Conservation (phyloP, 2,888 invertebrate species). For the Anthoptus insignis region DNA sequence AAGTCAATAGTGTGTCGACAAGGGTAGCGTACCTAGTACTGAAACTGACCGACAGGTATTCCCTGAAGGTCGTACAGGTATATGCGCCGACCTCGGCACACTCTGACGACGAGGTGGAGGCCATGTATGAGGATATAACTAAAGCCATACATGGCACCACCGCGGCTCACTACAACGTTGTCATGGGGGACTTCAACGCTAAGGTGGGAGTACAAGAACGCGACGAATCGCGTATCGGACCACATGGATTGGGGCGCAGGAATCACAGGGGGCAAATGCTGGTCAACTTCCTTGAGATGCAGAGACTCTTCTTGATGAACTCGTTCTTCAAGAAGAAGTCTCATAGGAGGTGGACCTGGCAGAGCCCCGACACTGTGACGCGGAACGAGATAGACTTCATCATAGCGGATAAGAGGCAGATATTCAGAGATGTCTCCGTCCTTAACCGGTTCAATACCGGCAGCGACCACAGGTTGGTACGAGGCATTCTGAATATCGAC, state of each 20-base stretch:
- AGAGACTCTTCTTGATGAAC: too few species aligned
- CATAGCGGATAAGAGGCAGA: not conserved
- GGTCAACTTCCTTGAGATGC: too few species aligned
- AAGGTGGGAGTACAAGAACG: not conserved
- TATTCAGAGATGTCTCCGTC: too few species aligned
- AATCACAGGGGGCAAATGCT: too few species aligned
- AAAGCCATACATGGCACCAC: not conserved
- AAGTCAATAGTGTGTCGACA: not conserved
- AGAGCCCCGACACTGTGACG: slow-evolving; percentile 16
- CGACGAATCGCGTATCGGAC: not conserved
- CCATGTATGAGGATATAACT: slow-evolving; percentile 8
- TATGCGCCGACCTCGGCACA: slow-evolving; percentile 22
- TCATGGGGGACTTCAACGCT: not conserved
- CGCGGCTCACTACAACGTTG: not conserved
- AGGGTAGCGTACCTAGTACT: not conserved
- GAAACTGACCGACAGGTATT: not conserved
- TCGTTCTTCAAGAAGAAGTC: not conserved
- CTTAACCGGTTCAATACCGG: too few species aligned
- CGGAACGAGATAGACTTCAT: slow-evolving; percentile 24
- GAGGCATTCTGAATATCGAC: too few species aligned
- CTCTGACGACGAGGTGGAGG: slow-evolving; percentile 14
- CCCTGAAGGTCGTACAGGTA: slow-evolving; percentile 15
- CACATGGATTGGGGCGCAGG: not conserved
- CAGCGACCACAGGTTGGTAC: too few species aligned
- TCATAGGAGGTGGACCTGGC: not conserved